Percentiles rank a stretch among this genome's conserved stretches.
These are phyloP conservation scores for Gonioctena quinquepunctata DNA, from an alignment of 1,140 invertebrate species.

Conservation along the genomic window DNA sequence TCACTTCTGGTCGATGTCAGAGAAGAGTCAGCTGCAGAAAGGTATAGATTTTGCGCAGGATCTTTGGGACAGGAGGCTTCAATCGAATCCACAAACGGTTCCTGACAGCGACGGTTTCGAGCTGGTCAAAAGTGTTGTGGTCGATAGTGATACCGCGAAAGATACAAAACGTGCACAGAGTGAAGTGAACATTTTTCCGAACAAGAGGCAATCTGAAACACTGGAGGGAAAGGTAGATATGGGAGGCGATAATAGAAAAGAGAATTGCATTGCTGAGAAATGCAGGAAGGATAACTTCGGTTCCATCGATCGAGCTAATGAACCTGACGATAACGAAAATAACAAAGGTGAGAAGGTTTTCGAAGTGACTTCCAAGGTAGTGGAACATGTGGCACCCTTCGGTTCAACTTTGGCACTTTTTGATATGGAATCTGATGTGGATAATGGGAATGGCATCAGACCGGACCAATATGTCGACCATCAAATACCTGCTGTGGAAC, in stretches of 20 bases:
- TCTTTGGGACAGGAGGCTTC: neutral
- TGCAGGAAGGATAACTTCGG: too few species aligned
- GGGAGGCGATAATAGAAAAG: neutral
- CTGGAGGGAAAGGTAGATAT: neutral
- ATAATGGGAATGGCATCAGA: too few species aligned
- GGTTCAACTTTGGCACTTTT: too few species aligned
- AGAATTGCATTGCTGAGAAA: neutral
- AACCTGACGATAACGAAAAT: neutral
- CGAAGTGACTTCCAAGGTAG: neutral
- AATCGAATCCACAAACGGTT: neutral
- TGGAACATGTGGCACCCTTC: too few species aligned
- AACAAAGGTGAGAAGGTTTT: neutral
- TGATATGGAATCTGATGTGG: too few species aligned
- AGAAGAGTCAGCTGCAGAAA: conserved; percentile 12
- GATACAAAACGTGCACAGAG: neutral
- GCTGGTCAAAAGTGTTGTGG: neutral
- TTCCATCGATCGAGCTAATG: neutral
- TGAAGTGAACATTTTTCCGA: neutral
- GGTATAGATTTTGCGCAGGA: conserved; percentile 3
- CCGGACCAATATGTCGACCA: too few species aligned
- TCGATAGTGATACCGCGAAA: neutral
- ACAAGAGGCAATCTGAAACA: neutral
- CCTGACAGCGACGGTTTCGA: neutral
- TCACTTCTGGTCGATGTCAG: conserved; percentile 1
- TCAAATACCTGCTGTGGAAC: too few species aligned